Evolutionary conservation across 2,888 invertebrate genomes (phyloP).

Genomic region (Lissocephala sabroskyi): DNA sequence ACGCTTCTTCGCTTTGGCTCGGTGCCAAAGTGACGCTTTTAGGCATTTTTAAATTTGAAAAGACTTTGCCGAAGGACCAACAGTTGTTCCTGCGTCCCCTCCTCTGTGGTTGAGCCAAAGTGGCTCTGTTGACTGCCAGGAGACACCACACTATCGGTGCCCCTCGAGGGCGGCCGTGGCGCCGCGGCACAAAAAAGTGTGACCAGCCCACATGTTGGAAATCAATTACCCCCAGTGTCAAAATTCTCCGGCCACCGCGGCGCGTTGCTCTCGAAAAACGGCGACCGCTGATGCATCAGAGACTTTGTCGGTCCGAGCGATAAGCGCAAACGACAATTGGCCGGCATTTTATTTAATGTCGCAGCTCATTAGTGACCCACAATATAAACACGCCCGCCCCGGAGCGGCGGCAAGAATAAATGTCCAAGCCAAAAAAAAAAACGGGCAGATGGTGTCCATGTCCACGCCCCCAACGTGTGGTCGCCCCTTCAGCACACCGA

Average conservation of each 20-base stretch:
- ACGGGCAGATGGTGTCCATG: conserved; percentile 2
- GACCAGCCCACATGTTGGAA: conserved; percentile 32
- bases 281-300: conserved; percentile 24
- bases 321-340: conserved; percentile 6
- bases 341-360: conserved; percentile 46
- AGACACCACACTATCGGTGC: too few relatives aligned
- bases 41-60: conserved; percentile 56
- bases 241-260: too few relatives aligned
- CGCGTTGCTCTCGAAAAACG: neutral
- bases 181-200: conserved; percentile 22
- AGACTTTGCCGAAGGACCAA: conserved; percentile 28
- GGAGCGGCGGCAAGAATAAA: conserved; percentile 24
- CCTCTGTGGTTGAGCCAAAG: too few relatives aligned
- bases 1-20: conserved; percentile 29
- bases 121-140: too few relatives aligned
- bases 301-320: conserved; percentile 10
- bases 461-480: too few relatives aligned
- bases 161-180: too few relatives aligned
- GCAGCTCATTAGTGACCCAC: conserved; percentile 44
- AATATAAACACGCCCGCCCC: neutral
- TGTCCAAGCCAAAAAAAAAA: conserved; percentile 14
- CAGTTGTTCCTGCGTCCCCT: neutral
- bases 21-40: conserved; percentile 56
- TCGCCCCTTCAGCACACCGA: too few relatives aligned
- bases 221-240: conserved; percentile 44